Evolutionary conservation across 1,140 invertebrate genomes (phyloP), one percentile per base, ranked within the genome.

Genomic region (Anastatus disparis): DNA sequence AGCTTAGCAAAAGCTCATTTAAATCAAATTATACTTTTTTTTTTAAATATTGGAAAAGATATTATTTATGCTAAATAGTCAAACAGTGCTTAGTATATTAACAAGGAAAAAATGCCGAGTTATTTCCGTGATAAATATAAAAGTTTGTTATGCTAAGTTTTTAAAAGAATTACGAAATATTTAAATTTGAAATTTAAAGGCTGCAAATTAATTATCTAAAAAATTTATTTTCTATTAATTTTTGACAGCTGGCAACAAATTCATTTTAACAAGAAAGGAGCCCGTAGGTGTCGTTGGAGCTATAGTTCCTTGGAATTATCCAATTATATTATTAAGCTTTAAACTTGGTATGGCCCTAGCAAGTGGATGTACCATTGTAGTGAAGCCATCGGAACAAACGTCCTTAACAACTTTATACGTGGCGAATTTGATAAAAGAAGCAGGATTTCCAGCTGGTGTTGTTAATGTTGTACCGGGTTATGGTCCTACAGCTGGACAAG

Each of bases 251-350:
- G 88, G 87, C 58, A 82, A 86, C 58, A 84, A 87, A 12, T 77
- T 89, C 71, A 85, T 87, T 1, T 91, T 92, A 76, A 94, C 93
- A 0, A 78, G 91, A 20, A 90, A 91, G 75, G 92, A 95, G 80
- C 93, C 93, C 8, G 89, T 95, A 31, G 93, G 93, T 46, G 91
- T 95, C 27, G 92, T 92, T 82, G 93, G 91, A n/a, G 90, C 92
- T 78, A 93, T 95, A 48, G 92, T 93, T 72, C 93, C 93, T 42
- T 94, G 93, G 93, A 95, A 95, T 83, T 94, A 93, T 78, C 93
- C 93, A 2, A 83, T 95, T 48, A 81, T 93, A 15, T 93, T 95
- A 91, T 87, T 92, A 72, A 87, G 91, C 2, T 93, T 92, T 91
- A 95, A 95, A 81, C 85, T 94, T 52, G 92, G 90, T 17, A 93